Conservation (phyloP, 2,113 vertebrate species). For the Thinocorus orbignyianus region DNA sequence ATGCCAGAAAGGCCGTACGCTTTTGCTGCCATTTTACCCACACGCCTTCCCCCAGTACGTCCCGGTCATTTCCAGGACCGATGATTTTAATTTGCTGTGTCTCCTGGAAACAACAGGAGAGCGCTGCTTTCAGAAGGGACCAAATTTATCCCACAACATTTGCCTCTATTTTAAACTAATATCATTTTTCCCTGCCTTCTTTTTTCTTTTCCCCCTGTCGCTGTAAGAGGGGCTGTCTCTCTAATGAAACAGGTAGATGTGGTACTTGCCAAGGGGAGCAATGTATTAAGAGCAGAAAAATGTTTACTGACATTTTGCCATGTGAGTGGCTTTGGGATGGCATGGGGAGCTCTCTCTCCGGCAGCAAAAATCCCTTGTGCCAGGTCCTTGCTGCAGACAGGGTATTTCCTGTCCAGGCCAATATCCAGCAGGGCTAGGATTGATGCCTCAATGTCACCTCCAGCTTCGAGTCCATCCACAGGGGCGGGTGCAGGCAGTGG, state of each 20-base stretch:
- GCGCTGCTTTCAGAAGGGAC: not conserved
- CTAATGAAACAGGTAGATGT: conserved; percentile 23
- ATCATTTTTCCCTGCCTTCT: not conserved
- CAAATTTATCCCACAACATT: not conserved
- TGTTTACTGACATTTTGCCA: conserved; percentile 18
- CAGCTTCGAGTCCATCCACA: not conserved
- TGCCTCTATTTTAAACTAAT: conserved; percentile 8
- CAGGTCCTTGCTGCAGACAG: not conserved
- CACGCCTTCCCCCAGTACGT: not conserved
- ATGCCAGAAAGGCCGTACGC: not conserved
- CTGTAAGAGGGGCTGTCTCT: not conserved
- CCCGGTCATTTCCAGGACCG: not conserved
- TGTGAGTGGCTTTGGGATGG: not conserved
- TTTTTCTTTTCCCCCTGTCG: not conserved
- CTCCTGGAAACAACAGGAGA: not conserved
- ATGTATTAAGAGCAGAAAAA: conserved; percentile 40
- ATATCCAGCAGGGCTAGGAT: not conserved
- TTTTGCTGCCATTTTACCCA: not conserved
- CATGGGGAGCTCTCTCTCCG: not conserved
- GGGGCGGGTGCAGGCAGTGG: not conserved
- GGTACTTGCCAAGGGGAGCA: conserved; percentile 18
- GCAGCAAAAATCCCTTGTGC: not conserved
- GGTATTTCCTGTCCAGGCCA: not conserved
- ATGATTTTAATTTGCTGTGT: not conserved
- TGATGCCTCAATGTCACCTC: not conserved